Evolutionary conservation across 1,140 invertebrate genomes (phyloP).

Genomic region (Ceratoteleas bidentatus): DNA sequence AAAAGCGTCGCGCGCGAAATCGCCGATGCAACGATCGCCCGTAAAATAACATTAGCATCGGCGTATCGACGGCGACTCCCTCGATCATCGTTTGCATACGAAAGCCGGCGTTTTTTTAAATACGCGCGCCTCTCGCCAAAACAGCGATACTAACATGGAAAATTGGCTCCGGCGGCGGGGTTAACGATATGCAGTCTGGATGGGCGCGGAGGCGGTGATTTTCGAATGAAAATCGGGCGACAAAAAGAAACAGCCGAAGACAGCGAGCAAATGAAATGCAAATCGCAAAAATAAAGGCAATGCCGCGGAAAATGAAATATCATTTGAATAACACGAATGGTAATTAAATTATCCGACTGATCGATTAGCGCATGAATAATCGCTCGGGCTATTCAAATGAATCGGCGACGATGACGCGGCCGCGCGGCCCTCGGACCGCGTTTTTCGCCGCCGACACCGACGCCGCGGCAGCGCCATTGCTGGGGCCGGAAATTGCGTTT

Average conservation of each 20-base stretch:
- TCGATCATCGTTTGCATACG: constrained; percentile 54
- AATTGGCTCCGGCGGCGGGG: constrained; percentile 68
- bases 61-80: constrained; percentile 23
- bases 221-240: constrained; percentile 69
- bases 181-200: constrained; percentile 75
- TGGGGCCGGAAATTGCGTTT: constrained; percentile 67
- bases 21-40: no score
- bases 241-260: constrained; percentile 24
- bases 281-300: constrained; percentile 78
- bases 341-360: constrained; percentile 76
- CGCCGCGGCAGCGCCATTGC: constrained; percentile 52
- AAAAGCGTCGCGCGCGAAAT: constrained; percentile 5
- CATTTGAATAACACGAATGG: constrained; percentile 77
- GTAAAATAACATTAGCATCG: no score
- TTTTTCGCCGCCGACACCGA: constrained; percentile 41
- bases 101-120: constrained; percentile 43
- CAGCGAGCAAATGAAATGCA: constrained; percentile 77
- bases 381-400: constrained; percentile 38
- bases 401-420: constrained; percentile 19
- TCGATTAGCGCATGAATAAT: constrained; percentile 75
- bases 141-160: constrained; percentile 47
- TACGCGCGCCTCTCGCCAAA: constrained; percentile 51
- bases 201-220: constrained; percentile 71
- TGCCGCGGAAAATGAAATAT: constrained; percentile 79
- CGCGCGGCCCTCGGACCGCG: constrained; percentile 19